These are phyloP conservation scores for Macrotus californicus DNA, from an alignment of 2,113 vertebrate species.

Conservation along the genomic window DNA sequence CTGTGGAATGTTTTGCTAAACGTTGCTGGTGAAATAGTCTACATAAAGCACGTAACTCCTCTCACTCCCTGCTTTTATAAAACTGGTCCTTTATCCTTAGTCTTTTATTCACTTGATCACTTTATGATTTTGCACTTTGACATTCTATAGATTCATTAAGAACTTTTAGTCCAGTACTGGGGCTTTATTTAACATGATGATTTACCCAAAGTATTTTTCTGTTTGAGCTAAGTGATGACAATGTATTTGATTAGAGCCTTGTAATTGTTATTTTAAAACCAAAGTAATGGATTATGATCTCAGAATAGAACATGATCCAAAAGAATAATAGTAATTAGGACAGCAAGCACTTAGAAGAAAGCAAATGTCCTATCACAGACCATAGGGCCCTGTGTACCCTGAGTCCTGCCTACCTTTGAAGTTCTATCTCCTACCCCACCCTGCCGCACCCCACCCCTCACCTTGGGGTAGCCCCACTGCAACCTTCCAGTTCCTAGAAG, in stretches of 20 bases:
- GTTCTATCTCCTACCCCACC: neutral
- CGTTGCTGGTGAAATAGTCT: neutral
- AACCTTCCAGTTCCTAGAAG: neutral
- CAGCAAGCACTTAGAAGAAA: slow-evolving; percentile 17
- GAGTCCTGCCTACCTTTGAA: neutral
- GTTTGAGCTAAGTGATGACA: slow-evolving; percentile 50
- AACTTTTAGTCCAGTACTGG: neutral
- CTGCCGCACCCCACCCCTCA: accelerated
- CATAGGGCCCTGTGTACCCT: neutral
- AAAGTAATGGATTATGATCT: slow-evolving; percentile 52
- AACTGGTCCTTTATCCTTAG: neutral
- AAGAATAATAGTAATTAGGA: slow-evolving; percentile 56
- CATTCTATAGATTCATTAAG: slow-evolving; percentile 40
- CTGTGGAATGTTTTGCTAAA: slow-evolving; percentile 59
- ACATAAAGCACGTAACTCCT: neutral
- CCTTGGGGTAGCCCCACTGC: neutral
- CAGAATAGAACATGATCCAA: slow-evolving; percentile 41
- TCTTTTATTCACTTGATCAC: slow-evolving; percentile 9
- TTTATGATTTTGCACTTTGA: slow-evolving; percentile 39
- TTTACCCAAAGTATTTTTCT: slow-evolving; percentile 45
- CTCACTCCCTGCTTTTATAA: neutral
- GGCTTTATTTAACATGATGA: neutral
- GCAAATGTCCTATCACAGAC: neutral
- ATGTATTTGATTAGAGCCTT: slow-evolving; percentile 43
- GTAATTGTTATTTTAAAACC: slow-evolving; percentile 57